Conservation (phyloP, 2,797 vertebrate species). For the Triplophysa bombifrons region DNA sequence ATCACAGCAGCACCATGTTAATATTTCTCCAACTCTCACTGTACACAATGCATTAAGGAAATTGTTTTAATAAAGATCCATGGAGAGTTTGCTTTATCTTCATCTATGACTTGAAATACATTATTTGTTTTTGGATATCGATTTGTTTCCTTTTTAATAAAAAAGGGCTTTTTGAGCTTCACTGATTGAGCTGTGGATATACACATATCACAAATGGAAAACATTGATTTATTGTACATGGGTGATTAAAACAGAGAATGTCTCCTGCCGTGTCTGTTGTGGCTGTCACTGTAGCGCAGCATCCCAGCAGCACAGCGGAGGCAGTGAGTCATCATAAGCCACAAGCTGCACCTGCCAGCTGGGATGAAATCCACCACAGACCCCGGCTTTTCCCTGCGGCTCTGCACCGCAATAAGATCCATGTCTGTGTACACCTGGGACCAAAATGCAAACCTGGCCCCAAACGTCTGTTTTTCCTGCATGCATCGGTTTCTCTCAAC, state of each 20-base stretch:
- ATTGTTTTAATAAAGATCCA: no score
- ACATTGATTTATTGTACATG: slow-evolving; percentile 16
- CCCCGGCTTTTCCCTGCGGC: slow-evolving; percentile 23
- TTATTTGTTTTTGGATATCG: no score
- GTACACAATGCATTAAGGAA: background rate
- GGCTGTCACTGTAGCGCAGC: slow-evolving; percentile 30
- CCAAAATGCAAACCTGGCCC: slow-evolving; percentile 18
- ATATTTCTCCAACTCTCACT: background rate
- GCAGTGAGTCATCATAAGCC: slow-evolving; percentile 32
- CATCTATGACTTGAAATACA: no score
- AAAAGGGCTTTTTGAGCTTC: background rate
- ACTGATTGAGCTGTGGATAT: background rate
- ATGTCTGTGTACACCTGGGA: slow-evolving; percentile 42
- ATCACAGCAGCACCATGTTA: background rate
- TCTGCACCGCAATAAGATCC: slow-evolving; percentile 16
- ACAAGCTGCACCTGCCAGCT: slow-evolving; percentile 53
- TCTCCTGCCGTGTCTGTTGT: slow-evolving; percentile 30
- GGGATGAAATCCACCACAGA: slow-evolving; percentile 42
- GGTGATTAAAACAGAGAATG: slow-evolving; percentile 13
- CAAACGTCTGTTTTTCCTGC: slow-evolving; percentile 5
- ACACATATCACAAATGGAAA: background rate
- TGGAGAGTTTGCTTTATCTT: no score
- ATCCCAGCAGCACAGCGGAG: background rate
- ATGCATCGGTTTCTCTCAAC: slow-evolving; percentile 19
- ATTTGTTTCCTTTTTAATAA: no score